Base-by-base conservation (phyloP, 2,797 vertebrate genomes). In the Malacoctenus gilli region DNA sequence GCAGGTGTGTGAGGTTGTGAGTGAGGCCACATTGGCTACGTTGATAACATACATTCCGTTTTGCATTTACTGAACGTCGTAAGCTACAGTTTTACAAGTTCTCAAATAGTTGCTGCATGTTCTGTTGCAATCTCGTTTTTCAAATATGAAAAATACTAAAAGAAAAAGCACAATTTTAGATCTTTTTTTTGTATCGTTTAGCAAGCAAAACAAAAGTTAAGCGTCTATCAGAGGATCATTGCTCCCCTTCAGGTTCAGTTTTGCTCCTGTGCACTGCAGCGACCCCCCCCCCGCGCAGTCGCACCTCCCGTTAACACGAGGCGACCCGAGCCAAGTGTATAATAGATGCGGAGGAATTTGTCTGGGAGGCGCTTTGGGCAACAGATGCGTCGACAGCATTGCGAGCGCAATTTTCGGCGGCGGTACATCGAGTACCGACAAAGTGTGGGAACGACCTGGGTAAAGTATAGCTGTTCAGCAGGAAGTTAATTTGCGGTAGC, bases 331-430 rank as follows among this genome's bases (percentile, higher is more conserved):
- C 28, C 49, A 55, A 47, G 54, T 34, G 48, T 58, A 55, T 58
- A 55, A 74, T 39, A 43, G 10, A 57, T 36, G 55, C 28, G 18
- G 11, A 61, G 30, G 57, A 66, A 67, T 73, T 73, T 75, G 57
- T 69, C 63, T 68, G 1, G 32, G 25, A 65, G 71, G 73, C 68
- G 71, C 11, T 13, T 23, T 4, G 20, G 15, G 38, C 43, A 20
- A 14, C n/a, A 53, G 67, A 62, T 0, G 9, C 25, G 39, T 56
- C 72, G 67, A 68, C 67, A 77, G 35, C n/a, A n/a, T n/a, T n/a
- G n/a, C n/a, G n/a, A 23, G 22, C 22, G 4, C 23, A 40, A 42
- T 9, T 30, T 36, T 41, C 23, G 37, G 2, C 12, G 6, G 38
- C 10, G 34, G 14, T 25, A 12, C 42, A 25, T 53, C 58, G 21